Percentiles rank a stretch among this genome's conserved stretches.
phyloP scores from a whole-genome alignment of 2,113 vertebrate species.

The Thryonomys swinderianus region DNA sequence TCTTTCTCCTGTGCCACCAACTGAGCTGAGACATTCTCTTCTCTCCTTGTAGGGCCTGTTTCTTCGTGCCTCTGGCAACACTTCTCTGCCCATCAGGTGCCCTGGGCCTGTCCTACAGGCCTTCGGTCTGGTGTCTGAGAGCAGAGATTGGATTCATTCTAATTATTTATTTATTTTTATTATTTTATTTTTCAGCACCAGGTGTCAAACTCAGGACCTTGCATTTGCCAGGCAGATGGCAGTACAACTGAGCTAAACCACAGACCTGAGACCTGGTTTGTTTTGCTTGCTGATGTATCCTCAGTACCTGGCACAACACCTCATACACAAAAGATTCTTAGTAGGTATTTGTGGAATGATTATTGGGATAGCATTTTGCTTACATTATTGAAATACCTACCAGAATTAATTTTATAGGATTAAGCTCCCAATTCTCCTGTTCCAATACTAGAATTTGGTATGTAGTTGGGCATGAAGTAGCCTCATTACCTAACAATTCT shows the following conservation, averaged over 20 bases:
- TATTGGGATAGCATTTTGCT: neutral
- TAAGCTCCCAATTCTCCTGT: neutral
- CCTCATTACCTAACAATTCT: conserved; percentile 31
- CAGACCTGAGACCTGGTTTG: neutral
- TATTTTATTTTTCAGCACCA: no score
- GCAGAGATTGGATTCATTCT: no score
- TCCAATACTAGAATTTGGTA: neutral
- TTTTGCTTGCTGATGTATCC: neutral
- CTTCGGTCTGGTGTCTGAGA: neutral
- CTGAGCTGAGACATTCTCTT: neutral
- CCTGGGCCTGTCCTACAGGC: neutral
- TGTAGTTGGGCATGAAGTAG: neutral
- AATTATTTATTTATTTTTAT: no score
- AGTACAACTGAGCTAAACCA: no score
- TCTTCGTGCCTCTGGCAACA: neutral
- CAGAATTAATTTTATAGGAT: neutral
- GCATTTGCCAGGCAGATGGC: no score
- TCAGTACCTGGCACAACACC: neutral
- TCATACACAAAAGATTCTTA: neutral
- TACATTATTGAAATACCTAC: neutral
- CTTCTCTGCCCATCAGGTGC: neutral
- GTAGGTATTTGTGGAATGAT: neutral
- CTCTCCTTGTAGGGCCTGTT: neutral
- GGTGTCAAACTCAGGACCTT: no score
- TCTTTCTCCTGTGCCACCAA: neutral